Conservation (phyloP, 2,797 vertebrate genomes). For the Melanotaenia pygmaea region DNA sequence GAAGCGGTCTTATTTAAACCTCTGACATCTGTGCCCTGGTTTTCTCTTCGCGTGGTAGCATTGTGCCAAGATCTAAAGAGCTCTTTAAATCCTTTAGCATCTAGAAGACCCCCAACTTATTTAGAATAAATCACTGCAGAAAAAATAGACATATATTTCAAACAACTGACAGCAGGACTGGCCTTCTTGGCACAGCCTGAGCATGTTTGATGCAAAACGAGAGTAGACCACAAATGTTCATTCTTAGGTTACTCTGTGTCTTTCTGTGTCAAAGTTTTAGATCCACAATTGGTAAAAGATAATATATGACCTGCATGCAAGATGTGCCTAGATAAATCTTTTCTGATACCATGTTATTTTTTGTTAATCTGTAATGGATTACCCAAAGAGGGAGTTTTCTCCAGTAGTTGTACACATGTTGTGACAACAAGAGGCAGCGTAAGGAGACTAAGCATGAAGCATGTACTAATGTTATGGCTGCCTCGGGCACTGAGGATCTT, state of each 20-base stretch:
- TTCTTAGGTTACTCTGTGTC: background rate
- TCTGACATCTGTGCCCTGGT: slow-evolving; percentile 3
- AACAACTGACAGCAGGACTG: background rate
- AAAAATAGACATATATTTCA: background rate
- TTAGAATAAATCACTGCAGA: background rate
- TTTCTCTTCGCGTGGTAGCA: background rate
- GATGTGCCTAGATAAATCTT: background rate
- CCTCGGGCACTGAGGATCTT: background rate
- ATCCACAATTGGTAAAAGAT: background rate
- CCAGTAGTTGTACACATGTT: background rate
- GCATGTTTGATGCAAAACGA: background rate
- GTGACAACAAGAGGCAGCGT: background rate
- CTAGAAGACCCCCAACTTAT: background rate
- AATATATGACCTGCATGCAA: background rate
- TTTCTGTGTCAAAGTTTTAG: background rate
- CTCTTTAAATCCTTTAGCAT: slow-evolving; percentile 1
- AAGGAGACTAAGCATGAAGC: slow-evolving; percentile 6
- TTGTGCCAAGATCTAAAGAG: background rate
- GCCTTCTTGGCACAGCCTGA: background rate
- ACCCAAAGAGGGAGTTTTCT: background rate
- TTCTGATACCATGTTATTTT: background rate
- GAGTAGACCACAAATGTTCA: background rate
- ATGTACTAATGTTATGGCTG: slow-evolving; percentile 12
- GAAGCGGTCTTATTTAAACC: slow-evolving; percentile 5
- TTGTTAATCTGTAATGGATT: background rate